Conservation (phyloP, 2,888 invertebrate species). For the Sarcophaga carnaria region DNA sequence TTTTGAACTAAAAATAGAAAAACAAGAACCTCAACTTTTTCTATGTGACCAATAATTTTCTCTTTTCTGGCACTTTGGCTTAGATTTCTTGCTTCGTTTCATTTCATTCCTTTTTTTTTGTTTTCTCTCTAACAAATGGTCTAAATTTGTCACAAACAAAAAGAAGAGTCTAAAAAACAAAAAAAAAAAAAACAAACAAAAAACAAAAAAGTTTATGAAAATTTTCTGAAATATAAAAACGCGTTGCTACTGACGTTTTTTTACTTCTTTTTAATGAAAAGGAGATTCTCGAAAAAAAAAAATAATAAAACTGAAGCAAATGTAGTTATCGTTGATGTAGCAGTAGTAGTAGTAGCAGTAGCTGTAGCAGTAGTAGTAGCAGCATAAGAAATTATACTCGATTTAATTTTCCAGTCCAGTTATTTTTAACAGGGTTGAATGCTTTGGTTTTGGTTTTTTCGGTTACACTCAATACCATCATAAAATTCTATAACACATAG, state of each 20-base stretch:
- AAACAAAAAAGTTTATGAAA: not conserved
- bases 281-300: slow-evolving; percentile 55
- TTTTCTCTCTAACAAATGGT: slow-evolving; percentile 6
- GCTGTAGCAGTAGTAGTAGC: not conserved
- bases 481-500: slow-evolving; percentile 11
- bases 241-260: too few relatives aligned
- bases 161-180: not conserved
- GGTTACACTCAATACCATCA: slow-evolving; percentile 44
- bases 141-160: slow-evolving; percentile 33
- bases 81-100: not conserved
- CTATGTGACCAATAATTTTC: slow-evolving; percentile 32
- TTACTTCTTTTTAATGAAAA: not conserved
- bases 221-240: not conserved
- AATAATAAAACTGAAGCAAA: not conserved
- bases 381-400: slow-evolving; percentile 74
- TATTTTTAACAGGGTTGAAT: slow-evolving; percentile 68
- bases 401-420: slow-evolving; percentile 80
- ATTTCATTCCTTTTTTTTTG: not conserved
- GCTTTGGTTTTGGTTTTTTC: slow-evolving; percentile 46
- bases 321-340: not conserved
- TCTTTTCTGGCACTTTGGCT: slow-evolving; percentile 5
- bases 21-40: not conserved
- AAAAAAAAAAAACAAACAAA: not conserved
- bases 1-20: not conserved
- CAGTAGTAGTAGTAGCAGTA: not conserved